A percentile compares a stretch with the other conserved stretches of the same genome.
These are phyloP conservation scores for Erebia aethiops DNA, from an alignment of 2,888 invertebrate genomes.

Conservation along the genomic window DNA sequence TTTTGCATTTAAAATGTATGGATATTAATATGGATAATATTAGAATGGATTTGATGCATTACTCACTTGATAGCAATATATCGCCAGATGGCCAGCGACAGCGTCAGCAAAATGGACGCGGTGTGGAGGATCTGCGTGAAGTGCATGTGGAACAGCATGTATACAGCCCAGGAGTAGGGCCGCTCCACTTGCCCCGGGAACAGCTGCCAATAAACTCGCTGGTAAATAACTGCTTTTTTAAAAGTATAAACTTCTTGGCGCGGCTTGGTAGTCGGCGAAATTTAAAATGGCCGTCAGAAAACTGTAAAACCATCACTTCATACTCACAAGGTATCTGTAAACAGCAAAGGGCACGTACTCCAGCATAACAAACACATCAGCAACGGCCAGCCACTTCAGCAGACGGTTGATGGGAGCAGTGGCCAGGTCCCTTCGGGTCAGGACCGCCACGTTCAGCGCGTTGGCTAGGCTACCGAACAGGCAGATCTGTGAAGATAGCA, in stretches of 20 bases:
- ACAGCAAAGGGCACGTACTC: constrained; percentile 84
- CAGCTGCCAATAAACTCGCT: constrained; percentile 58
- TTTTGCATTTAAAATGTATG: no score
- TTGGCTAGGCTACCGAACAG: constrained; percentile 95
- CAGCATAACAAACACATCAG: constrained; percentile 95
- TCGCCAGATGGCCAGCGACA: constrained; percentile 93
- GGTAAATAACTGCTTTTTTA: neutral
- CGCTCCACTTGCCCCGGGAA: constrained; percentile 84
- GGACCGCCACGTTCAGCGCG: constrained; percentile 91
- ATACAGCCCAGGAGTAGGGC: constrained; percentile 88
- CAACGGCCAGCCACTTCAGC: constrained; percentile 92
- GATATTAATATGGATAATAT: no score
- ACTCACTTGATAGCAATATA: constrained; percentile 91
- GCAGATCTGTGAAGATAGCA: constrained; percentile 84
- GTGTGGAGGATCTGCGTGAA: constrained; percentile 92
- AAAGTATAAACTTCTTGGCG: no score
- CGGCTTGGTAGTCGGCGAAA: no score
- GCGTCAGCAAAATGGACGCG: constrained; percentile 91
- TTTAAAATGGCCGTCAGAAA: no score
- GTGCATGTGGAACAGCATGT: constrained; percentile 90
- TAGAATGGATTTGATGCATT: neutral
- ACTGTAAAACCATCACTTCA: neutral
- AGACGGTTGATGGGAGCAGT: constrained; percentile 93
- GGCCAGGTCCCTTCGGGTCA: constrained; percentile 91
- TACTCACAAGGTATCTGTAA: constrained; percentile 75